Evolutionary conservation across 2,888 invertebrate species (phyloP), one percentile per base, ranked within the genome.

Genomic region (Druceiella hillmani): DNA sequence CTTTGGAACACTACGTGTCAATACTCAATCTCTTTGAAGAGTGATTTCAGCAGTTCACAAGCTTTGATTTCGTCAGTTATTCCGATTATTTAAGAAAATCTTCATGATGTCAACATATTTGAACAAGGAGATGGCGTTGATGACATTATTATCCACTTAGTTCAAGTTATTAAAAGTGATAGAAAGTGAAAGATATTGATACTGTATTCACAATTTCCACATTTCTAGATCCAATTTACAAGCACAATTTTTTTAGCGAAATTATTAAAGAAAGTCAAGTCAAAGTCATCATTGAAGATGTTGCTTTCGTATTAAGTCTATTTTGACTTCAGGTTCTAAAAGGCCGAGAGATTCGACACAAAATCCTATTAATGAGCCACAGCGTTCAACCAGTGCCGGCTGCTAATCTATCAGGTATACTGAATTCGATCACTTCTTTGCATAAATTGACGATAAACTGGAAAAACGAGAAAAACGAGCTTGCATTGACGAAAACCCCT

Each of bases 241-340:
- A 30, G 30, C 12, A 30, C 9, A 30, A 30, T 14, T 11, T 30
- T 14, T 30, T 30, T 30, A 30, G 12, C 15, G 30, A 30, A 5
- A 30, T 30, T 12, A 16, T 30, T 4, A 30, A 30, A 30, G 30
- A n/a, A n/a, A n/a, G n/a, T n/a, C n/a, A n/a, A n/a, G n/a, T n/a
- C n/a, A 30, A 5, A 4, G 26, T 26, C n/a, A n/a, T n/a, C n/a
- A n/a, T n/a, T n/a, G n/a, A n/a, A n/a, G n/a, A n/a, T n/a, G n/a
- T n/a, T n/a, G n/a, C n/a, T n/a, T n/a, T n/a, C n/a, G n/a, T n/a
- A n/a, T n/a, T n/a, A n/a, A n/a, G n/a, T n/a, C n/a, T n/a, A n/a
- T n/a, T n/a, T n/a, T n/a, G n/a, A n/a, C n/a, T n/a, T n/a, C n/a
- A n/a, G n/a, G n/a, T n/a, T n/a, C n/a, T n/a, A n/a, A n/a, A n/a